These are phyloP conservation scores for Gortyna flavago DNA, from an alignment of 2,888 invertebrate species.

Conservation along the genomic window DNA sequence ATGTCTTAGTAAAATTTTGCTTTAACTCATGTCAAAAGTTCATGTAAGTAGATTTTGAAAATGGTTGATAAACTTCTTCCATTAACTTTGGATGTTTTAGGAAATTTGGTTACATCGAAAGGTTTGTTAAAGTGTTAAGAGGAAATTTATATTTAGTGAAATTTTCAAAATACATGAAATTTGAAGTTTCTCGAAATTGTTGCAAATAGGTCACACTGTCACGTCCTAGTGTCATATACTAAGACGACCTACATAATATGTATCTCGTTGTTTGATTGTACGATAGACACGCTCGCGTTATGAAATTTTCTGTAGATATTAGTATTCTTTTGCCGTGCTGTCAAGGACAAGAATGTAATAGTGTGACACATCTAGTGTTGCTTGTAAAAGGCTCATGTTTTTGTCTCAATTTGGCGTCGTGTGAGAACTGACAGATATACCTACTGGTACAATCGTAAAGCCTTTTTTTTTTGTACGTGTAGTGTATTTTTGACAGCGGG, in stretches of 20 bases:
- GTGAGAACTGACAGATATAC: conserved; percentile 17
- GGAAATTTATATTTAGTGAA: no score
- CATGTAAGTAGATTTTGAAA: no score
- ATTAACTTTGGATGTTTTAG: no score
- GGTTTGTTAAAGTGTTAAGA: no score
- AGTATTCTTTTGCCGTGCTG: conserved; percentile 42
- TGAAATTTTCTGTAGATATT: conserved; percentile 26
- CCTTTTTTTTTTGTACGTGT: background rate
- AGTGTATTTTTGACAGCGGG: background rate
- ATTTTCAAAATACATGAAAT: no score
- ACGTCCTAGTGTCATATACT: no score
- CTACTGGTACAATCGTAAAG: background rate
- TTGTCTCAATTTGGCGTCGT: conserved; percentile 19
- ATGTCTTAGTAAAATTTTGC: no score
- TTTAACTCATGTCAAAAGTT: no score
- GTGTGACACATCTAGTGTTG: conserved; percentile 22
- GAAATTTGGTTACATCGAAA: no score
- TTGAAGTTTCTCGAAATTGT: no score
- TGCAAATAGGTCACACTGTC: background rate
- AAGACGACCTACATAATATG: no score
- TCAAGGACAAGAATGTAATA: conserved; percentile 34
- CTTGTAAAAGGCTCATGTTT: conserved; percentile 17
- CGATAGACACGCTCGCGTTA: conserved; percentile 2
- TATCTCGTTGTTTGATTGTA: background rate
- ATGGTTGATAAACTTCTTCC: no score